These are phyloP conservation scores for Carapus acus DNA, from an alignment of 2,797 vertebrate genomes.

Conservation along the genomic window DNA sequence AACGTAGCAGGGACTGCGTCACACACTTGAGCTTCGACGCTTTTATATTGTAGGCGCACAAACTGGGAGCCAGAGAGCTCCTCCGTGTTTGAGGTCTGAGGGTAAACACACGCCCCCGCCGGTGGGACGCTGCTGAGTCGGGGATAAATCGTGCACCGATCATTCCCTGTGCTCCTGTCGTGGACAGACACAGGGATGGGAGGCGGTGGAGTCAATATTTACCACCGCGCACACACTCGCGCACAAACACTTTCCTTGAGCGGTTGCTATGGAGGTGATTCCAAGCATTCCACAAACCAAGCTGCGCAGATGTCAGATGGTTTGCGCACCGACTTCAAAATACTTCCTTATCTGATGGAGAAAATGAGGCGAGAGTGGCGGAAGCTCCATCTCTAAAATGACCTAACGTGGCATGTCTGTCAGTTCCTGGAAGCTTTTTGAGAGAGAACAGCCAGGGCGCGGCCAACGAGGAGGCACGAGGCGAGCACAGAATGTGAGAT, in stretches of 20 bases:
- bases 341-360: constrained; percentile 41
- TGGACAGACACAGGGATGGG: constrained; percentile 51
- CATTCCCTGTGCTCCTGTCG: constrained; percentile 36
- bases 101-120: constrained; percentile 54
- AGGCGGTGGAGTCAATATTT: constrained; percentile 74
- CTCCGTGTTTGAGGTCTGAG: constrained; percentile 38
- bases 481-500: constrained; percentile 12
- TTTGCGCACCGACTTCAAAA: constrained; percentile 34
- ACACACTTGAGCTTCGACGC: background rate
- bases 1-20: constrained; percentile 1
- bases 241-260: background rate
- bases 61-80: constrained; percentile 14
- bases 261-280: constrained; percentile 65
- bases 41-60: background rate
- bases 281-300: constrained; percentile 67
- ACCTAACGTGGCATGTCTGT: constrained; percentile 34
- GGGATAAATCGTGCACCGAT: constrained; percentile 43
- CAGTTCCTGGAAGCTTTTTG: constrained; percentile 35
- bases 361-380: constrained; percentile 35
- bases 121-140: constrained; percentile 45
- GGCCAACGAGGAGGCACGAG: background rate
- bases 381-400: constrained; percentile 22
- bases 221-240: constrained; percentile 46
- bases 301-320: constrained; percentile 45
- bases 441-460: background rate